These are phyloP conservation scores for Chaetura pelagica DNA, from an alignment of 2,113 vertebrate genomes.

Conservation along the genomic window DNA sequence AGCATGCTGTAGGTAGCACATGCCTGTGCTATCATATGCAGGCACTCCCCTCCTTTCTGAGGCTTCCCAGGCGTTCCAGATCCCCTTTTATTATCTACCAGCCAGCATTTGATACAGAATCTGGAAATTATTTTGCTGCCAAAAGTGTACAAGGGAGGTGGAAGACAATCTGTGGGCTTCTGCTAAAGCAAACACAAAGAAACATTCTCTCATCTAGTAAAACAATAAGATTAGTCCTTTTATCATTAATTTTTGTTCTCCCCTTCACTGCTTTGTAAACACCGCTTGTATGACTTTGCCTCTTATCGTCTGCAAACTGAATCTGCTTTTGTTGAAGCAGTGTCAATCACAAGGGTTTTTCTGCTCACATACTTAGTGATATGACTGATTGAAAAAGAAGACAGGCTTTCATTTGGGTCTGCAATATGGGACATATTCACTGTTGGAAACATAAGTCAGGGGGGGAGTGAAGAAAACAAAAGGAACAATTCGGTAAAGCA, in stretches of 20 bases:
- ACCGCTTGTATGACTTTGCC: constrained; percentile 79
- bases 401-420: constrained; percentile 67
- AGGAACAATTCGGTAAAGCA: constrained; percentile 33
- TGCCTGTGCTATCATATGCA: not conserved
- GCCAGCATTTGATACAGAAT: constrained; percentile 45
- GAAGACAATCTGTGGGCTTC: constrained; percentile 52
- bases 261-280: constrained; percentile 79
- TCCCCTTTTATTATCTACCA: constrained; percentile 29
- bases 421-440: constrained; percentile 41
- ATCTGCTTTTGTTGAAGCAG: constrained; percentile 79
- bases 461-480: constrained; percentile 41
- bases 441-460: not conserved
- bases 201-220: constrained; percentile 73
- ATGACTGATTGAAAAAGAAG: constrained; percentile 67
- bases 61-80: constrained; percentile 53
- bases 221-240: constrained; percentile 82
- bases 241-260: constrained; percentile 77
- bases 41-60: constrained; percentile 25
- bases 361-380: constrained; percentile 68
- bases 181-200: constrained; percentile 76
- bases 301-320: constrained; percentile 77
- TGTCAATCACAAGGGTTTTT: constrained; percentile 76
- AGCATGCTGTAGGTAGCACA: not conserved
- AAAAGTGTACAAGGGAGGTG: constrained; percentile 50
- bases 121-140: constrained; percentile 75